Evolutionary conservation across 2,888 invertebrate species (phyloP).

Genomic region (Leptinotarsa rubiginosa): DNA sequence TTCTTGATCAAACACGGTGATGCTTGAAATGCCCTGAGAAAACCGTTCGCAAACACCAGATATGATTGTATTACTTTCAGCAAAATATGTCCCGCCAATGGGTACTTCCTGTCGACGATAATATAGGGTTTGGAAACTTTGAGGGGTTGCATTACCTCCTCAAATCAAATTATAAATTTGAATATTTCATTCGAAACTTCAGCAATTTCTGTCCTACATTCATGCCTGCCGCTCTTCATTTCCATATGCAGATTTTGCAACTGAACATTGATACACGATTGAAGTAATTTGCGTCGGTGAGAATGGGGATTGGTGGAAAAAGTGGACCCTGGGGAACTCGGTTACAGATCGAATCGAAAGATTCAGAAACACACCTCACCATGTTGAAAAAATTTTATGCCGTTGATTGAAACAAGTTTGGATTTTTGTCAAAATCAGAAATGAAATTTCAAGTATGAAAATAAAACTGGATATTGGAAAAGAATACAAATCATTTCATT

Average conservation of each 20-base stretch:
- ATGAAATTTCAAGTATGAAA: too few species aligned
- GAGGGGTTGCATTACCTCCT: slow-evolving; percentile 2
- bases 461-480: too few species aligned
- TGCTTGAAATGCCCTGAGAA: too few species aligned
- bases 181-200: slow-evolving; percentile 19
- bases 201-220: slow-evolving; percentile 10
- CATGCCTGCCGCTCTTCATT: slow-evolving; percentile 9
- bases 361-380: too few species aligned
- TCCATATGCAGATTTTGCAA: slow-evolving; percentile 8
- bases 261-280: slow-evolving; percentile 6
- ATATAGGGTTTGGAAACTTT: slow-evolving; percentile 2
- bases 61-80: neutral
- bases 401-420: too few species aligned
- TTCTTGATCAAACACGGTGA: too few species aligned
- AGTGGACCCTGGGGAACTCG: neutral
- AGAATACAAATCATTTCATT: too few species aligned
- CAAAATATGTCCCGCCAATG: slow-evolving; percentile 1
- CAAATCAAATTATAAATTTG: slow-evolving; percentile 13
- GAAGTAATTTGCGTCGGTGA: neutral
- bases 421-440: too few species aligned
- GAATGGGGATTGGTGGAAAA: neutral
- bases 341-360: too few species aligned
- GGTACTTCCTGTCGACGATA: neutral
- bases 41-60: neutral
- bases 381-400: too few species aligned